These are phyloP conservation scores for Carpatolechia fugitivella DNA, from an alignment of 2,888 invertebrate species.

Conservation along the genomic window DNA sequence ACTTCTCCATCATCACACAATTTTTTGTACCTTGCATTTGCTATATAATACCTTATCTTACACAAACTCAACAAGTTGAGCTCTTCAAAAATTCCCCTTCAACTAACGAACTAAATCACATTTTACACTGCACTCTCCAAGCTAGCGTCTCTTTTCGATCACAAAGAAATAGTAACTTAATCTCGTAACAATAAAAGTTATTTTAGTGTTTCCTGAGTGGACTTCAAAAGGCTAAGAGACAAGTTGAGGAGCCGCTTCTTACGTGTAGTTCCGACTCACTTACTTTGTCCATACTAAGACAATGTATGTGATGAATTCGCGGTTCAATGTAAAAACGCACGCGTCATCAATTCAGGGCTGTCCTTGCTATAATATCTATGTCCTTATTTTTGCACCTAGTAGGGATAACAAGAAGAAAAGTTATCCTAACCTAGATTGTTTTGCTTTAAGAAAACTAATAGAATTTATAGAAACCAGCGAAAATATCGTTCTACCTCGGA, in stretches of 20 bases:
- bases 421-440: too few species aligned
- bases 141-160: conserved; percentile 11
- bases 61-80: background rate
- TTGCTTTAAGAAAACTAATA: too few species aligned
- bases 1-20: conserved; percentile 62
- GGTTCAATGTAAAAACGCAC: conserved; percentile 53
- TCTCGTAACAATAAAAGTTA: conserved; percentile 19
- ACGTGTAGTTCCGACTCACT: conserved; percentile 62
- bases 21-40: conserved; percentile 42
- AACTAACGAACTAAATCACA: conserved; percentile 9
- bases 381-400: too few species aligned
- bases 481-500: too few species aligned
- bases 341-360: conserved; percentile 42
- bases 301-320: conserved; percentile 66
- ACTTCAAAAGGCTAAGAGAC: conserved; percentile 48
- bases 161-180: conserved; percentile 24
- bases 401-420: too few species aligned
- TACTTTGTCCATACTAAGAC: conserved; percentile 73
- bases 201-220: conserved; percentile 25
- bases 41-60: conserved; percentile 11
- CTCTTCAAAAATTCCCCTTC: conserved; percentile 28
- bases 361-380: background rate
- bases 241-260: conserved; percentile 55
- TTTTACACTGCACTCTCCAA: conserved; percentile 6
- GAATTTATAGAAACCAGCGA: too few species aligned